Base-by-base conservation (phyloP, 2,888 invertebrate species). In the Drosophila barbarae region DNA sequence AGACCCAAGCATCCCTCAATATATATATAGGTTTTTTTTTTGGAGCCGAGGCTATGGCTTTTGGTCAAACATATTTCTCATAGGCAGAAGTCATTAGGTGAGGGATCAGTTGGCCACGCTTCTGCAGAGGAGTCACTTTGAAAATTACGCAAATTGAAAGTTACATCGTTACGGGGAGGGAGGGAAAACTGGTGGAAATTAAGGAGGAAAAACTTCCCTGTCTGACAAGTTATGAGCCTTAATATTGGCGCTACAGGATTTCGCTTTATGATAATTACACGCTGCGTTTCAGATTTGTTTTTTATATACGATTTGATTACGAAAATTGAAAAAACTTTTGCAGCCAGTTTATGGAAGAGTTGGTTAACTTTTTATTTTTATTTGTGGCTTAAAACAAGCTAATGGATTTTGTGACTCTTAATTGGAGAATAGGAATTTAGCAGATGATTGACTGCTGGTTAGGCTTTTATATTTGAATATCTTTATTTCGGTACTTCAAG, bases 81-180 rank as follows among this genome's bases (percentile, higher is more conserved):
- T 21, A 50, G 70, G 71, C 69, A 79, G 49, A 59, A 73, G 81
- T 80, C 81, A 81, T 81, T 77, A 71, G 79, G 74, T 78, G 77
- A 82, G 82, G 84, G 84, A 84, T 80, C 79, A 80, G 82, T 68
- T 78, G 80, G 65, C 65, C 58, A 69, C 54, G 72, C 61, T 55
- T 36, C 54, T 51, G 64, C 56, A 39, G 46, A 50, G 66, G 52
- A 69, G 56, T 72, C 74, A 74, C 75, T 80, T 67, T 73, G 73
- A 71, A 80, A 80, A 79, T 82, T 80, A 80, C 82, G 85, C 85
- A 80, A 80, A 80, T 80, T 84, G 80, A 80, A 82, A 84, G 76
- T 84, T 84, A 74, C 84, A 74, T 77, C 77, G 78, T 70, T 77
- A 69, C 56, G 60, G 71, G 73, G 5, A 0, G 74, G 53, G 65